These are phyloP conservation scores for Pterophyllum scalare DNA, from an alignment of 2,113 vertebrate species.

Conservation along the genomic window DNA sequence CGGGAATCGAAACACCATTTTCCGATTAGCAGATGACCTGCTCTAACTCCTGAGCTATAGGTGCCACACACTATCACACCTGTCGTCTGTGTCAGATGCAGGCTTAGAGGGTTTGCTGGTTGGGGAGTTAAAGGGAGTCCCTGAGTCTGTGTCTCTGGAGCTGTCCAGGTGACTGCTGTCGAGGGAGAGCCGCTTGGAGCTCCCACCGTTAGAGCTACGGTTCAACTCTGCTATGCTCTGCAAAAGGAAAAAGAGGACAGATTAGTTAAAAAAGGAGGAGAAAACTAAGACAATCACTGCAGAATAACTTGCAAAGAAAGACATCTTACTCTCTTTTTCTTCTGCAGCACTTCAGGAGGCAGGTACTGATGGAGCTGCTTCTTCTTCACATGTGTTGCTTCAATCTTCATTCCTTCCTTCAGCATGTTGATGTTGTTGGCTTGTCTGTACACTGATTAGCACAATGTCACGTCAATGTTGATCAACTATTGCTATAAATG, in stretches of 20 bases:
- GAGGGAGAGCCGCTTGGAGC: slow-evolving; percentile 86
- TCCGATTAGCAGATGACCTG: too few relatives aligned
- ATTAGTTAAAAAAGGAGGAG: neutral
- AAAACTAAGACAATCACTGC: neutral
- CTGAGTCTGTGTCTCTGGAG: slow-evolving; percentile 87
- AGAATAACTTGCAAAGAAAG: fast-evolving
- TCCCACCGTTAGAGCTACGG: slow-evolving; percentile 82
- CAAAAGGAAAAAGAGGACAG: neutral
- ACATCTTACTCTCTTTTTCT: slow-evolving; percentile 89
- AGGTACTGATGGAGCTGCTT: slow-evolving; percentile 95
- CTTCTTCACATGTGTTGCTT: slow-evolving; percentile 94
- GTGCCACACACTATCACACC: slow-evolving; percentile 78
- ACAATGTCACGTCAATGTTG: neutral
- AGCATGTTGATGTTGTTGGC: slow-evolving; percentile 94
- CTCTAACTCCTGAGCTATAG: too few relatives aligned
- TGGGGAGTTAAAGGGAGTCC: slow-evolving; percentile 83
- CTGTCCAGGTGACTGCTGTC: slow-evolving; percentile 86
- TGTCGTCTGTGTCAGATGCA: slow-evolving; percentile 78
- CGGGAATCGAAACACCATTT: too few relatives aligned
- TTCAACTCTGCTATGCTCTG: slow-evolving; percentile 87
- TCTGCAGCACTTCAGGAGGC: slow-evolving; percentile 91
- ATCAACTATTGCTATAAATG: neutral
- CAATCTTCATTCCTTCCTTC: slow-evolving; percentile 96
- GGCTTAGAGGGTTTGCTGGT: slow-evolving; percentile 78
- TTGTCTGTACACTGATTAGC: slow-evolving; percentile 91